phyloP scores from a whole-genome alignment of 1,140 invertebrate genomes.

The Hormaphis cornu region DNA sequence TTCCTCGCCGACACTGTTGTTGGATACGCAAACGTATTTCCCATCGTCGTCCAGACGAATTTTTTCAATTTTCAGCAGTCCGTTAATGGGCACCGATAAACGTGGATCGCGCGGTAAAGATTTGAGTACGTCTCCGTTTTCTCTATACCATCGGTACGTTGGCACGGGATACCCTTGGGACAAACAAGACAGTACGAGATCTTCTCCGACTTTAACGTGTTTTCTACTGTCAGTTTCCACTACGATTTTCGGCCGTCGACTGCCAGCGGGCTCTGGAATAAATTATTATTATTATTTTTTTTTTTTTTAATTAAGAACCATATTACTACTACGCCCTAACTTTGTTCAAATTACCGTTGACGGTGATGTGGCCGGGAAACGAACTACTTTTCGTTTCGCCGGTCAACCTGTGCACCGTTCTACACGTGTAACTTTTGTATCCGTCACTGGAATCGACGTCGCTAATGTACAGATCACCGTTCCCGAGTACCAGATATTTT shows the following conservation, averaged over 20 bases:
- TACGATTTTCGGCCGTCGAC: constrained; percentile 56
- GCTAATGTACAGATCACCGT: constrained; percentile 73
- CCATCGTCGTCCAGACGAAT: constrained; percentile 66
- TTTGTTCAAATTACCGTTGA: constrained; percentile 48
- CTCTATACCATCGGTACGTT: constrained; percentile 62
- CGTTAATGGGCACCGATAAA: constrained; percentile 50
- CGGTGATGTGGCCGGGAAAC: constrained; percentile 53
- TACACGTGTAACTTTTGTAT: constrained; percentile 68
- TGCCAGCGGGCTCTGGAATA: constrained; percentile 59
- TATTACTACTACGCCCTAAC: background rate
- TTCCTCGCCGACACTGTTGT: constrained; percentile 77
- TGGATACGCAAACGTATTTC: constrained; percentile 74
- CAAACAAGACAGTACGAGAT: constrained; percentile 61
- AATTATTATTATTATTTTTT: too few species aligned
- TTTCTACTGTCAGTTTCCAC: constrained; percentile 57
- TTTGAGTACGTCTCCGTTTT: constrained; percentile 52
- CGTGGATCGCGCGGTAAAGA: constrained; percentile 53
- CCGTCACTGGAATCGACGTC: constrained; percentile 60
- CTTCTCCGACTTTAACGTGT: constrained; percentile 56
- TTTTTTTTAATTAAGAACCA: background rate
- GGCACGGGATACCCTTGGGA: constrained; percentile 69
- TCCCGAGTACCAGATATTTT: constrained; percentile 73
- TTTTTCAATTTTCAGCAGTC: constrained; percentile 54
- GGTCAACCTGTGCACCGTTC: constrained; percentile 72
- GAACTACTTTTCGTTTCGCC: constrained; percentile 54